These are phyloP conservation scores for Apantesis nais DNA, from an alignment of 2,888 invertebrate species.

Conservation along the genomic window DNA sequence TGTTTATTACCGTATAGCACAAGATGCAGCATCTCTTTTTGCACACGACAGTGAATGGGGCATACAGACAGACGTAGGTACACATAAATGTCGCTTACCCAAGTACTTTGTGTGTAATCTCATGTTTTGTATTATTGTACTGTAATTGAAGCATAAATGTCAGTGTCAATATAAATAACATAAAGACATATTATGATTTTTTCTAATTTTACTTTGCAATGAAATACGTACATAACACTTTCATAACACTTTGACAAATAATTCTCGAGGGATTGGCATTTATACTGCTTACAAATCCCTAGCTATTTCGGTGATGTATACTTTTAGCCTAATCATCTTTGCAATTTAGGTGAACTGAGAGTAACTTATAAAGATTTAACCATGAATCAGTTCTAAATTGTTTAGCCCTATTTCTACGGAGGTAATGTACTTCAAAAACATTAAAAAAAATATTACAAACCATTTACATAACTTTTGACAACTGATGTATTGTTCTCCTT, in stretches of 20 bases:
- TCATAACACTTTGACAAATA: background rate
- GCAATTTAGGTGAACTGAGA: background rate
- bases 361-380: background rate
- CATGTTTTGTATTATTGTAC: conserved; percentile 64
- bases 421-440: background rate
- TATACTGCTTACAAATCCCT: background rate
- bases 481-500: background rate
- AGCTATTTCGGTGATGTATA: background rate
- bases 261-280: background rate
- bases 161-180: conserved; percentile 73
- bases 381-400: background rate
- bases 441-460: background rate
- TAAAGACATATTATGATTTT: conserved; percentile 55
- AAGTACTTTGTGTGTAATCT: conserved; percentile 37
- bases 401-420: background rate
- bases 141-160: conserved; percentile 66
- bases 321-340: background rate
- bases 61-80: conserved; percentile 32
- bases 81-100: conserved; percentile 34
- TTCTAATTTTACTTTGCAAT: conserved; percentile 35
- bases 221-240: background rate
- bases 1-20: conserved; percentile 62
- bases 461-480: background rate
- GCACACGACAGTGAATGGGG: conserved; percentile 45
- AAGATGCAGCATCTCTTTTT: conserved; percentile 55